A percentile compares a stretch with the other conserved stretches of the same genome.
These are phyloP conservation scores for Phanerotoma sp. DNA, from an alignment of 2,888 invertebrate species.

Conservation along the genomic window DNA sequence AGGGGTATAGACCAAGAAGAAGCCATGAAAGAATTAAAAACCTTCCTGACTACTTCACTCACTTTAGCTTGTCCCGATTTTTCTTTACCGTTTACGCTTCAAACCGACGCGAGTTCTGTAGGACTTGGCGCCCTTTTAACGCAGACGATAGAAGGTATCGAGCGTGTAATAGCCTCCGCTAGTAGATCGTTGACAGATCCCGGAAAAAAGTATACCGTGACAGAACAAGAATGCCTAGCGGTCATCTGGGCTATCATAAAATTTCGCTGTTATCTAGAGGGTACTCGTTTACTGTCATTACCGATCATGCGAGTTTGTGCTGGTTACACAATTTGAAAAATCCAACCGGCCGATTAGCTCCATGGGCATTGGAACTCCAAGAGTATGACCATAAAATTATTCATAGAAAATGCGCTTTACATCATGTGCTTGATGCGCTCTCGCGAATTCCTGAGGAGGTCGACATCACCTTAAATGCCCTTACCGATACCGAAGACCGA, in stretches of 20 bases:
- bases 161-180: no score
- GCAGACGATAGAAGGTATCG: slow-evolving; percentile 29
- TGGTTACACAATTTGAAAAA: slow-evolving; percentile 35
- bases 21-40: slow-evolving; percentile 15
- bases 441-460: slow-evolving; percentile 23
- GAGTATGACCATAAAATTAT: slow-evolving; percentile 12
- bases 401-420: slow-evolving; percentile 4
- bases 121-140: slow-evolving; percentile 31
- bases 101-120: slow-evolving; percentile 24
- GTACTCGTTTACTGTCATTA: slow-evolving; percentile 35
- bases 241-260: slow-evolving; percentile 32
- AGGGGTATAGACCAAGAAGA: slow-evolving; percentile 15
- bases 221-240: no score
- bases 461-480: not conserved
- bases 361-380: slow-evolving; percentile 32
- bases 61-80: slow-evolving; percentile 33
- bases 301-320: slow-evolving; percentile 35
- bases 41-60: slow-evolving; percentile 19
- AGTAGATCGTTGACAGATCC: no score
- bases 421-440: slow-evolving; percentile 17
- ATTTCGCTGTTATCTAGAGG: slow-evolving; percentile 35
- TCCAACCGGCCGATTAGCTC: slow-evolving; percentile 25
- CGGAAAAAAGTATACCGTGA: no score
- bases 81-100: slow-evolving; percentile 18
- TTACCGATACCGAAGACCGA: not conserved